Evolutionary conservation across 2,888 invertebrate genomes (phyloP).

Genomic region (Tipula lateralis): DNA sequence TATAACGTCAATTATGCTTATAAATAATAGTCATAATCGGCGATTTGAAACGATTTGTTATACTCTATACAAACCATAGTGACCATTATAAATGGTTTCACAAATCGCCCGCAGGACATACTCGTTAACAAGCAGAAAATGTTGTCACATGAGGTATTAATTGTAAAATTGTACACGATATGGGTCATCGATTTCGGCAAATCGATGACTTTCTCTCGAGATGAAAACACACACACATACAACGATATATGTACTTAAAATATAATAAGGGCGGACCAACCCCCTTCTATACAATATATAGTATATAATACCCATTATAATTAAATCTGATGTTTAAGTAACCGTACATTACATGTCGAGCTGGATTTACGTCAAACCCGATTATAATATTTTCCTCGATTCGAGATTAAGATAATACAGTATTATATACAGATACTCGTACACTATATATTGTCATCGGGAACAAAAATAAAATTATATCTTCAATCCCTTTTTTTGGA

Average conservation of each 20-base stretch:
- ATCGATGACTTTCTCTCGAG: background rate
- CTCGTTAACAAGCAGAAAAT: background rate
- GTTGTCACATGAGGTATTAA: background rate
- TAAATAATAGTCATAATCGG: background rate
- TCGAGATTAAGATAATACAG: background rate
- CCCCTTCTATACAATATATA: background rate
- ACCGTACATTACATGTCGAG: constrained; percentile 8
- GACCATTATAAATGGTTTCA: background rate
- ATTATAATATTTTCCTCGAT: background rate
- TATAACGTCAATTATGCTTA: background rate
- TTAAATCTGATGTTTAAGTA: constrained; percentile 4
- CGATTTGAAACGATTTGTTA: background rate
- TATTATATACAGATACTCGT: no score
- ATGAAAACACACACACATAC: background rate
- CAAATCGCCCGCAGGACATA: background rate
- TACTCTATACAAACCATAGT: background rate
- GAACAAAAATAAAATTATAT: background rate
- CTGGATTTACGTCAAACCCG: constrained; percentile 9
- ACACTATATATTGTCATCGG: background rate
- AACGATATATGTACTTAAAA: background rate
- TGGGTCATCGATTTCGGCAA: background rate
- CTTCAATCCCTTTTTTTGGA: background rate
- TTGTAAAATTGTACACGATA: background rate
- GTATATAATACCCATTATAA: background rate
- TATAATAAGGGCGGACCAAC: background rate